Evolutionary conservation across 53 echinoderm and acorn worm genomes (phyloP), one percentile per base, ranked within the genome.

Genomic region (Antedon mediterranea): DNA sequence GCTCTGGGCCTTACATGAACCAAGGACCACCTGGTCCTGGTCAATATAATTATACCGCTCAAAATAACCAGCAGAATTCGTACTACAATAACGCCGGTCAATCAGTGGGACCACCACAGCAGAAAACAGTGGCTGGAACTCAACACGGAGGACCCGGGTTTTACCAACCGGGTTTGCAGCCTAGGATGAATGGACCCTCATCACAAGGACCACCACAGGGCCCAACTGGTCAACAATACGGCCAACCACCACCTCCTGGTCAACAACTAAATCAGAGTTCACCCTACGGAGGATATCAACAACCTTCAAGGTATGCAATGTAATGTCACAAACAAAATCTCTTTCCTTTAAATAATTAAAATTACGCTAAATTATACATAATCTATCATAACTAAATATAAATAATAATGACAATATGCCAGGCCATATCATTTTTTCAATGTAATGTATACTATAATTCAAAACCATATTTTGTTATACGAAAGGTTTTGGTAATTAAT

Each of bases 101-200:
- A 33, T 29, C 76, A 5, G 33, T 33, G 5, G 28, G 34, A 33
- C 33, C 33, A 26, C 30, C 43, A 42, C 11, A 4, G 43, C 79
- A 71, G 34, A 70, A 31, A 70, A 32, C 34, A 4, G 33, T 71
- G 71, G 32, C 71, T 5, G 31, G 29, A 5, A 6, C 32, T 34
- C 34, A 76, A 71, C 79, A 71, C 2, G 86, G 86, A 18, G 86
- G 82, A 23, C 79, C 71, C 34, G 86, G 86, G 42, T 82, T 57
- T 57, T 57, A 57, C 26, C 57, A 57, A 57, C 57, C 57, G 9
- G 57, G 57, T 11, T 57, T 57, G 15, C 57, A 57, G 26, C 86
- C 82, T 28, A 77, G 78, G 29, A 82, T 86, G 86, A 86, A 86
- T 37, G 86, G 85, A 7, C 82, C 86, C 31, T 79, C 82, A 57